Conservation (phyloP, 2,797 vertebrate genomes). For the Halcyon smyrnensis region DNA sequence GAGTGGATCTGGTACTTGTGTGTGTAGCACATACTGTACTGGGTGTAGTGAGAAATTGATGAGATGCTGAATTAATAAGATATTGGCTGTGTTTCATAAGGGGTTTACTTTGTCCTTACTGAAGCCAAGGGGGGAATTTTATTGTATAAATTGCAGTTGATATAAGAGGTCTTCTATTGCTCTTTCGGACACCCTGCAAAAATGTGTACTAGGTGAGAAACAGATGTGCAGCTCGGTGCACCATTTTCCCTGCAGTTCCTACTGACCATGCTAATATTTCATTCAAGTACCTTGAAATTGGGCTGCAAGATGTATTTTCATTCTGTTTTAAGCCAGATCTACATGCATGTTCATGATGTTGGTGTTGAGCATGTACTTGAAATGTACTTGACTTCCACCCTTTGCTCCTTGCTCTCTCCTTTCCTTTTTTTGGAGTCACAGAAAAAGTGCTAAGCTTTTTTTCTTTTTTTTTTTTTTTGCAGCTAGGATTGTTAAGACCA, state of each 20-base stretch:
- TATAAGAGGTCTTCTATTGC: background rate
- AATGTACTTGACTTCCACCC: background rate
- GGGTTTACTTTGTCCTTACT: background rate
- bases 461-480: too few relatives aligned
- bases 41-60: background rate
- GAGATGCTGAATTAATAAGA: background rate
- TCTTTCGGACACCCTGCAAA: background rate
- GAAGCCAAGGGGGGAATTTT: background rate
- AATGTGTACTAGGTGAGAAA: background rate
- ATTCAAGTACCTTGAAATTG: background rate
- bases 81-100: background rate
- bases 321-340: background rate
- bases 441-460: background rate
- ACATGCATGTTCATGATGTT: background rate
- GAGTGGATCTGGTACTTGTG: background rate
- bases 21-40: background rate
- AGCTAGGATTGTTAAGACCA: background rate
- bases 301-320: background rate
- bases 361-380: background rate
- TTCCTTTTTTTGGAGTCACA: background rate
- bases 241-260: background rate
- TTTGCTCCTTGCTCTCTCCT: background rate
- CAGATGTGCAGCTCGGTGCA: background rate
- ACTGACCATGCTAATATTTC: background rate
- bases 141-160: background rate